Percentiles rank a stretch among this genome's conserved stretches.
These are phyloP conservation scores for Poeciliopsis occidentalis DNA, from an alignment of 2,113 vertebrate species.

Conservation along the genomic window DNA sequence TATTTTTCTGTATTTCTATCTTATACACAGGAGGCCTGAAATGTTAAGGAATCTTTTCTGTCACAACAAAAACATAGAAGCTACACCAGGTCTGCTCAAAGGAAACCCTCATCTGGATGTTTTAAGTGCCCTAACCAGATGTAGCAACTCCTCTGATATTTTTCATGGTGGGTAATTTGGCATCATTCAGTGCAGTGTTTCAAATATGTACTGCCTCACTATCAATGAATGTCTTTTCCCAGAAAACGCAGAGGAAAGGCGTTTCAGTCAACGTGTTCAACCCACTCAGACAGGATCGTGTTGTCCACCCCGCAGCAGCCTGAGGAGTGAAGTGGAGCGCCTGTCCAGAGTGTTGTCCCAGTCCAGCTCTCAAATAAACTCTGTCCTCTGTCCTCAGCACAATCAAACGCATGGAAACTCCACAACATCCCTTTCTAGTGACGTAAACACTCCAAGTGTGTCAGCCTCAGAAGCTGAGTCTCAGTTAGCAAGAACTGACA, in stretches of 20 bases:
- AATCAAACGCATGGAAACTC: background rate
- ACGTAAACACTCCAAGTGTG: background rate
- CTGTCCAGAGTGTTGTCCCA: constrained; percentile 29
- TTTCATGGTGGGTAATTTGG: constrained; percentile 5
- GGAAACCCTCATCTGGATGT: background rate
- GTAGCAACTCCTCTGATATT: background rate
- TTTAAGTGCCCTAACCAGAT: background rate
- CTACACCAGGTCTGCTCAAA: background rate
- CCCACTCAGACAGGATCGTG: background rate
- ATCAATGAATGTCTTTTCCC: background rate
- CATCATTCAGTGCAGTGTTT: background rate
- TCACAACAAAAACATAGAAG: background rate
- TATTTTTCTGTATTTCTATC: background rate
- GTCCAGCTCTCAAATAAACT: constrained; percentile 12
- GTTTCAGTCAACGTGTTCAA: background rate
- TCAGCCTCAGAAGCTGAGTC: background rate
- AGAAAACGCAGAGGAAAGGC: constrained; percentile 16
- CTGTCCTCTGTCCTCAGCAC: constrained; percentile 1
- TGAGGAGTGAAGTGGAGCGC: constrained; percentile 37
- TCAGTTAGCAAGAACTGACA: constrained; percentile 33
- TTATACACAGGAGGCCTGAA: constrained; percentile 15
- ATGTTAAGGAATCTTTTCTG: background rate
- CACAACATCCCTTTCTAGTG: background rate
- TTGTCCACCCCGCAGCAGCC: constrained; percentile 20
- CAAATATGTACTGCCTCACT: background rate